Percentiles rank a stretch among this genome's conserved stretches.
Conservation (phyloP, 2,113 vertebrate genomes). For the Sceloporus tristichus region DNA sequence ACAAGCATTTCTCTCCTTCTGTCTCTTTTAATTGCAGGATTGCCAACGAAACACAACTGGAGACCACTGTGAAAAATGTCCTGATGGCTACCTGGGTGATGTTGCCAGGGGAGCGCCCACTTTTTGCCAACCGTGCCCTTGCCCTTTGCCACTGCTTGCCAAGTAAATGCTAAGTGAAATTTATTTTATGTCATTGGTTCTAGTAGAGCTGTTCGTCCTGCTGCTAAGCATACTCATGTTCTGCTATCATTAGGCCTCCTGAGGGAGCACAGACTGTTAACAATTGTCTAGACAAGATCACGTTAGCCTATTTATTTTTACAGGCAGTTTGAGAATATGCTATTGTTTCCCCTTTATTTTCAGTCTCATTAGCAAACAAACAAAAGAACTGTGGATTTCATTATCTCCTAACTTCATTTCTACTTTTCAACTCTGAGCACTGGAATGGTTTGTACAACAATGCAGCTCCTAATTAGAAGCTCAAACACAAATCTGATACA, state of each 20-base stretch:
- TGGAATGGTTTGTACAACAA: not conserved
- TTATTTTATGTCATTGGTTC: slow-evolving; percentile 16
- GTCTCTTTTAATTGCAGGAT: slow-evolving; percentile 74
- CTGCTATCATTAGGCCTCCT: not conserved
- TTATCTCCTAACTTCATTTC: not conserved
- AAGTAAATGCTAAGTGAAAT: slow-evolving; percentile 81
- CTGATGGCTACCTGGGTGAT: slow-evolving; percentile 83
- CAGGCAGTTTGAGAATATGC: slow-evolving; percentile 16
- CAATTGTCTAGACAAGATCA: not conserved
- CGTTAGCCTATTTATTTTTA: slow-evolving; percentile 13
- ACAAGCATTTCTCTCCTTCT: slow-evolving; percentile 15
- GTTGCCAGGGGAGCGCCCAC: slow-evolving; percentile 65
- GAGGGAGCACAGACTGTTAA: not conserved
- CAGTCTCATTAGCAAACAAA: not conserved
- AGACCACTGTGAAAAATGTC: slow-evolving; percentile 90
- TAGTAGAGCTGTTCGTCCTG: slow-evolving; percentile 8
- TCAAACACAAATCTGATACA: not conserved
- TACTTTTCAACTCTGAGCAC: not conserved
- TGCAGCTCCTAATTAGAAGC: not conserved
- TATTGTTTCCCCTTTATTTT: not conserved
- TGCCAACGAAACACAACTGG: slow-evolving; percentile 91
- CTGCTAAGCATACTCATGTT: not conserved
- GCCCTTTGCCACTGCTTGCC: slow-evolving; percentile 85
- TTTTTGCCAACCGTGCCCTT: slow-evolving; percentile 88
- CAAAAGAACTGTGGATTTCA: not conserved